phyloP scores from a whole-genome alignment of 2,888 invertebrate species.

The Ganaspis brasiliensis region DNA sequence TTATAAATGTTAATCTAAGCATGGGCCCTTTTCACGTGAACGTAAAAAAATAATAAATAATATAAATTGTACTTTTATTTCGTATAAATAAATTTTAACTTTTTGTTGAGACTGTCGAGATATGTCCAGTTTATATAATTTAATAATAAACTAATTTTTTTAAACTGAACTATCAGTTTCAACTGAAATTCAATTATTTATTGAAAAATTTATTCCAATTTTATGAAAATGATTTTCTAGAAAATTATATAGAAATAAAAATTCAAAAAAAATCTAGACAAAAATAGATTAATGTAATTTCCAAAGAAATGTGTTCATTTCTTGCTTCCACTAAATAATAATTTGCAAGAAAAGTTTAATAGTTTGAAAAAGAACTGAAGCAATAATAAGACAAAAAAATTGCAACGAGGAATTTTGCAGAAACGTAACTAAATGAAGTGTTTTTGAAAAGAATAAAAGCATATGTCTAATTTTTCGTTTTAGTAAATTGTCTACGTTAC shows the following conservation, averaged over 20 bases:
- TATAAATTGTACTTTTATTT: no score
- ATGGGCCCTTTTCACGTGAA: no score
- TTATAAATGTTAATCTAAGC: no score
- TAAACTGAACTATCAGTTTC: no score
- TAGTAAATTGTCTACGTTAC: not conserved
- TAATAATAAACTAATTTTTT: no score
- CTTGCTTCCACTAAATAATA: slow-evolving; percentile 18
- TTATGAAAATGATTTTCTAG: not conserved
- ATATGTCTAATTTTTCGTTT: not conserved
- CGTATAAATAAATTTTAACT: no score
- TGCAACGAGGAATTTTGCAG: not conserved
- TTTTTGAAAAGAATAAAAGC: not conserved
- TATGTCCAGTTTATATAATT: no score
- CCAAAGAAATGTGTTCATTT: slow-evolving; percentile 16
- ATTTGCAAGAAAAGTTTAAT: not conserved
- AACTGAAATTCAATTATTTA: no score
- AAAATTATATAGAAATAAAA: slow-evolving; percentile 5
- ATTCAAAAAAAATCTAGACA: not conserved
- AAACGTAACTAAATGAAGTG: not conserved
- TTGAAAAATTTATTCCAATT: no score
- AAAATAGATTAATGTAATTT: not conserved
- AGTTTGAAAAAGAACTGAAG: slow-evolving; percentile 29
- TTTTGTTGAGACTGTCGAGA: no score
- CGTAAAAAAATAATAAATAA: no score
- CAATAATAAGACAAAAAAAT: not conserved